These are phyloP conservation scores for Buphagus erythrorhynchus DNA, from an alignment of 2,797 vertebrate species.

Conservation along the genomic window DNA sequence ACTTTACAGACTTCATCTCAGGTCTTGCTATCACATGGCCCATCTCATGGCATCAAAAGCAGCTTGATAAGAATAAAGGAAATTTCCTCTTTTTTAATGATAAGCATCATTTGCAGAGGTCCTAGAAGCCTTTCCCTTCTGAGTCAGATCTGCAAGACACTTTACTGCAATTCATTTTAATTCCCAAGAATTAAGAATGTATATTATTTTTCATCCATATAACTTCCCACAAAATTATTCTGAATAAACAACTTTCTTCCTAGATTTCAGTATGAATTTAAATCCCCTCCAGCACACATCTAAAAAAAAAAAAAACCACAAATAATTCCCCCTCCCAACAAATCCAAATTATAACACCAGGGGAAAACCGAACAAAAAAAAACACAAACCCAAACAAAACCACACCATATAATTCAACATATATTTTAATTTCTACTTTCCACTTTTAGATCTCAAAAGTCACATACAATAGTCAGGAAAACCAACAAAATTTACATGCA, in stretches of 20 bases:
- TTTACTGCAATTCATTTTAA: not conserved
- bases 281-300: not conserved
- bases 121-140: not conserved
- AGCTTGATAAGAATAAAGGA: not conserved
- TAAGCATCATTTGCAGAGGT: not conserved
- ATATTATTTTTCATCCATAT: not conserved
- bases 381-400: not conserved
- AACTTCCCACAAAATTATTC: not conserved
- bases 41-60: not conserved
- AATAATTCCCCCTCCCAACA: not conserved
- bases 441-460: not conserved
- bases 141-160: not conserved
- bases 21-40: not conserved
- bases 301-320: not conserved
- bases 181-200: not conserved
- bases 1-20: not conserved
- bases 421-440: not conserved
- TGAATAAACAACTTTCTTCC: not conserved
- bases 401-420: not conserved
- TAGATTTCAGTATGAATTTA: not conserved
- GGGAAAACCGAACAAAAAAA: not conserved
- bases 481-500: not conserved
- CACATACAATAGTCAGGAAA: not conserved
- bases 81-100: not conserved
- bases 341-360: not conserved